Evolutionary conservation across 2,888 invertebrate genomes (phyloP), one percentile per base, ranked within the genome.

Genomic region (Mythimna albipuncta): DNA sequence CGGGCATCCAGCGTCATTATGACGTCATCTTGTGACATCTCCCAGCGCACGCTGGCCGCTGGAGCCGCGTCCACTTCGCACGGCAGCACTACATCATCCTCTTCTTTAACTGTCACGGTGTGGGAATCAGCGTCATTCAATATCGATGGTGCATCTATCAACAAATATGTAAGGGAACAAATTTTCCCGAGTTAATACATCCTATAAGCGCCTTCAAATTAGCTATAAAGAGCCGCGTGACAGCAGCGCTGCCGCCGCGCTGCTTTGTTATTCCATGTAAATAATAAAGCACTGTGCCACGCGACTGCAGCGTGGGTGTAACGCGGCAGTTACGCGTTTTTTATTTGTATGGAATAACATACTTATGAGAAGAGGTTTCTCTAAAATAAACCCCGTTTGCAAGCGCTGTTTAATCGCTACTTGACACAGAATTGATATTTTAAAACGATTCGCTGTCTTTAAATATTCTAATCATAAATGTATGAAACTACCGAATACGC

Each of bases 21-120:
- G 19, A 90, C 87, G 63, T 92, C 92, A 78, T 87, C 91, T 52
- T 93, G 92, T 0, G 83, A 81, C 81, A 92, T 85, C 59, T 93
- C 93, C 95, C 95, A 96, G 5, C 80, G 86, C 0, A 95, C 94
- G 0, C 54, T 78, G 0, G 95, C 92, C 54, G 80, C 74, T 0
- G 95, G 95, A 2, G 88, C 80, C 0, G 94, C 93, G 13, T 92
- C 91, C 1, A 94, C 95, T 1, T 91, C 87, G 81, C 95, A 96
- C 0, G 79, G 67, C 1, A 96, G 69, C 26, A 84, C 82, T 0
- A 95, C 92, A 1, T 73, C 50, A 0, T 91, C 89, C 0, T 88
- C 91, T 79, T 90, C 90, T n/a, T 78, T 89, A 0, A 93, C 92
- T 0, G 70, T 77, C 41, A 89, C 21, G 0, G 79, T 83, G 10